Base-by-base conservation (phyloP, 2,888 invertebrate species). In the Nudaria mundana region DNA sequence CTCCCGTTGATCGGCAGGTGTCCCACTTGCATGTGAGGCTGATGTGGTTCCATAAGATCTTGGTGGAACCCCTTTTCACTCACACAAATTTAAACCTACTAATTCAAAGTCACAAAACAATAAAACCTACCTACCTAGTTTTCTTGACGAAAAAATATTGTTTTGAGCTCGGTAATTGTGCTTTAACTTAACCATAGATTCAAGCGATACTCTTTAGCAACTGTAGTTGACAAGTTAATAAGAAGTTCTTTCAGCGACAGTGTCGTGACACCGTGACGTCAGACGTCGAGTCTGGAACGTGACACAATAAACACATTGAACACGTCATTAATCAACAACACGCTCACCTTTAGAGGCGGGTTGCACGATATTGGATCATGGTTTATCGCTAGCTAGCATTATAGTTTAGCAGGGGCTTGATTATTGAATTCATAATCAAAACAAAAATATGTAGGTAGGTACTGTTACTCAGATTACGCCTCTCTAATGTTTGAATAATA, bases 241-340 rank as follows among this genome's bases (percentile, higher is more conserved):
- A 37, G 42, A 37, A 18, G 12, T 25, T n/a, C 6, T n/a, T n/a
- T n/a, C 11, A 18, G 23, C 37, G 32, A 23, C 36, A 36, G 23
- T 36, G 20, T 10, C 40, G 31, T 32, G 28, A 22, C 5, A 8
- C 18, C 18, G 18, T 5, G 18, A 35, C 25, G 10, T 29, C 42
- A 51, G 50, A 39, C 37, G 37, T 15, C 18, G 34, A 26, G 38
- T 29, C 35, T 72, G 70, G 65, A 64, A 55, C 44, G 47, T 43
- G 69, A 63, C 65, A 65, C 85, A 86, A 84, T 83, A 81, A 84
- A 85, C 83, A 83, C 81, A 77, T 84, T 82, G 60, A 60, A 54
- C 55, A 47, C 66, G 67, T 85, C 86, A 81, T 86, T 84, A 84
- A 84, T 86, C 86, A 86, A 78, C 71, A 76, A 65, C 72, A 66